These are phyloP conservation scores for Eidolon dupreanum DNA, from an alignment of 2,797 vertebrate genomes.

Conservation along the genomic window DNA sequence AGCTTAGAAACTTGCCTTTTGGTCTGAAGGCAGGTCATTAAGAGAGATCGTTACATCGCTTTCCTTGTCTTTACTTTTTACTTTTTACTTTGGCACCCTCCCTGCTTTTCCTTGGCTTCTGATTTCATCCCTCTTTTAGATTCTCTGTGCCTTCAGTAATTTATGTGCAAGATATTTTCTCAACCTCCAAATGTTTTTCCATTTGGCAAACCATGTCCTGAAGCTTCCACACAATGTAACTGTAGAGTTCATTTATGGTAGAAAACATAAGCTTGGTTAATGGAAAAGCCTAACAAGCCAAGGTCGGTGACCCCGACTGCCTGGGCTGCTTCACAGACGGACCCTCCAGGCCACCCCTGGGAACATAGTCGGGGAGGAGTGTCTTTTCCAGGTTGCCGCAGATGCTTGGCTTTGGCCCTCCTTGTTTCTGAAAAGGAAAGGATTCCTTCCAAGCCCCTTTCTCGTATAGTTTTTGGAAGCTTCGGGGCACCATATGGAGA, in stretches of 20 bases:
- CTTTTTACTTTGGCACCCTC: constrained; percentile 85
- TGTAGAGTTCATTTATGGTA: constrained; percentile 80
- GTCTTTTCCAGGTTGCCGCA: constrained; percentile 67
- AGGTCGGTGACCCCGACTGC: constrained; percentile 74
- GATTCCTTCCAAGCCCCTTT: constrained; percentile 78
- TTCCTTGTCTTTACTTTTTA: constrained; percentile 65
- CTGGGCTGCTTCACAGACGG: neutral
- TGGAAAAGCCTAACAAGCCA: constrained; percentile 74
- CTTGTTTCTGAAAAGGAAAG: constrained; percentile 67
- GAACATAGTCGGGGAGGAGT: neutral
- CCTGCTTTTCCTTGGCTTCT: constrained; percentile 89
- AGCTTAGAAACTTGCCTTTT: constrained; percentile 82
- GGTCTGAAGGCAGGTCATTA: constrained; percentile 85
- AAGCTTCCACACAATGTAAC: constrained; percentile 87
- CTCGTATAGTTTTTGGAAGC: constrained; percentile 84
- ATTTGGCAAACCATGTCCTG: constrained; percentile 87
- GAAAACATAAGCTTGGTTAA: constrained; percentile 76
- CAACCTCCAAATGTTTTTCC: constrained; percentile 91
- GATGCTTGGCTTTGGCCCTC: constrained; percentile 65
- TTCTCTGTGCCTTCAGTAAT: constrained; percentile 88
- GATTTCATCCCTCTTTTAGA: constrained; percentile 88
- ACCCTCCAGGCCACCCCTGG: neutral
- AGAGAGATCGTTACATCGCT: constrained; percentile 86
- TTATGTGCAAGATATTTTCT: constrained; percentile 91
- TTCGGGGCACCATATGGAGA: constrained; percentile 85